phyloP scores from a whole-genome alignment of 2,113 vertebrate species.

The cat (Felis catus) region F.catus_Fca126_mat1.0 CM031419.1:182043001-182043500 shows the following conservation, averaged over 20 bases:
- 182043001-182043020: slow-evolving; percentile 92
- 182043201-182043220: slow-evolving; percentile 83
- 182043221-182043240: slow-evolving; percentile 86
- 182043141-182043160: slow-evolving; percentile 85
- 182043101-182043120: slow-evolving; percentile 81
- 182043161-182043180: slow-evolving; percentile 81
- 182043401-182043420: background rate
- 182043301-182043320: slow-evolving; percentile 86
- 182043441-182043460: background rate
- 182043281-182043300: slow-evolving; percentile 86
- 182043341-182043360: slow-evolving; percentile 63
- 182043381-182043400: slow-evolving; percentile 24
- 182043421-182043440: slow-evolving; percentile 23
- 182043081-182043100: slow-evolving; percentile 83
- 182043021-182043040: slow-evolving; percentile 87
- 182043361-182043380: background rate
- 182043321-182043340: slow-evolving; percentile 70
- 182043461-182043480: background rate
- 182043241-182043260: slow-evolving; percentile 84
- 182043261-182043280: slow-evolving; percentile 88
- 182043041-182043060: slow-evolving; percentile 87
- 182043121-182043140: slow-evolving; percentile 86
- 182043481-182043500: background rate
- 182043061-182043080: slow-evolving; percentile 84
- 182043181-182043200: slow-evolving; percentile 84